These are phyloP conservation scores for Labrus mixtus DNA, from an alignment of 2,113 vertebrate genomes.

Conservation along the genomic window DNA sequence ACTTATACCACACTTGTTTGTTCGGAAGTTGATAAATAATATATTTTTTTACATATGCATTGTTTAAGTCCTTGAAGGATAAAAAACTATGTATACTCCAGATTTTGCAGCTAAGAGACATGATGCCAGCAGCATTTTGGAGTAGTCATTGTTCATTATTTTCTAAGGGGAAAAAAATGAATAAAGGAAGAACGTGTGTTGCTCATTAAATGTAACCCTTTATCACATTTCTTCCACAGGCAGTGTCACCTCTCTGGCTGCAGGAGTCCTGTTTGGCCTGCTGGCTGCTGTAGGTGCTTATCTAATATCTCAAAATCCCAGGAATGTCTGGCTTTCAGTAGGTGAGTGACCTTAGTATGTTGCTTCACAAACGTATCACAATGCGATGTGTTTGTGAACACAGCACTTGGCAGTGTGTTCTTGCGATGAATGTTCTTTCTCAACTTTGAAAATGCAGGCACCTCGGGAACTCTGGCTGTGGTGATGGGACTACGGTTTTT, in stretches of 20 bases:
- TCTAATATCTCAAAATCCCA: slow-evolving; percentile 88
- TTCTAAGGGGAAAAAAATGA: too few relatives aligned
- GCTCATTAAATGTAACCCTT: background rate
- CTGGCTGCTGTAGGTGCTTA: slow-evolving; percentile 89
- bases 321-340: slow-evolving; percentile 89
- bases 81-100: too few relatives aligned
- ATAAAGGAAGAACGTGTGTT: background rate
- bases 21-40: too few relatives aligned
- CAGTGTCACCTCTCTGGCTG: slow-evolving; percentile 88
- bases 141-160: too few relatives aligned
- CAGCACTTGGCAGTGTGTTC: too few relatives aligned
- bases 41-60: too few relatives aligned
- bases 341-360: slow-evolving; percentile 78
- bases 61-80: too few relatives aligned
- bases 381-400: too few relatives aligned
- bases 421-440: background rate
- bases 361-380: background rate
- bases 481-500: slow-evolving; percentile 93
- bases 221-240: slow-evolving; percentile 74
- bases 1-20: too few relatives aligned
- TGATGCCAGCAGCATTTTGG: too few relatives aligned
- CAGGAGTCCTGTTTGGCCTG: slow-evolving; percentile 90
- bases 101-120: too few relatives aligned
- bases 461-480: slow-evolving; percentile 87
- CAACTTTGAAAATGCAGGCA: slow-evolving; percentile 78